Evolutionary conservation across 2,113 vertebrate genomes (phyloP), one percentile per base, ranked within the genome.

Genomic region (Mus spicilegus): DNA sequence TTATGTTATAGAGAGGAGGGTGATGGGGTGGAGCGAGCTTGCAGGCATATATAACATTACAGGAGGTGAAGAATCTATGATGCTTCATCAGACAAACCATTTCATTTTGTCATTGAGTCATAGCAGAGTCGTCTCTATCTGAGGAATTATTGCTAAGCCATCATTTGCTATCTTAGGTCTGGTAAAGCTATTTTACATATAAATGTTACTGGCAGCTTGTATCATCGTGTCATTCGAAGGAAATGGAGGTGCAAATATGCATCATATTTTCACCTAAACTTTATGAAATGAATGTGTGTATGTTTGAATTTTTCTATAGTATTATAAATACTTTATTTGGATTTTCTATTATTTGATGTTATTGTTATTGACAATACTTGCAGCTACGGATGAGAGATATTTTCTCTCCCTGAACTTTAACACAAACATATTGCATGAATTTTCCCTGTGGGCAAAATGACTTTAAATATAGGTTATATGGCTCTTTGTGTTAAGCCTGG

Each of bases 141-240:
- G 92, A 98, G 95, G 92, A 97, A 95, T 98, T 98, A 96, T 97
- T 97, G 97, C 97, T 97, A 76, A 97, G 49, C 96, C 96, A 73
- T 93, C 96, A 93, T 96, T 97, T 98, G 96, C 97, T 96, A 96
- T 80, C 97, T 97, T 96, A 93, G 96, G 1, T 89, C 97, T 98
- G 86, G 54, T 96, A 78, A 96, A 97, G 89, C 51, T 97, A 95
- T 97, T 98, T 98, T 98, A 93, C 96, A 97, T 98, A 97, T 97
- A 98, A 98, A 97, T 98, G 85, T 96, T 97, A 97, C 82, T 28
- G 61, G 67, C 26, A 85, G 87, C 67, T 81, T 96, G 63, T 28
- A 51, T 95, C 89, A 46, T 93, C 16, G 30, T 46, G 80, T 90
- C 9, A 92, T 86, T 78, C 9, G 82, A 72, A 26, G 4, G 3